Evolutionary conservation across 1,140 invertebrate species (phyloP).

Genomic region (Cydia fagiglandana): DNA sequence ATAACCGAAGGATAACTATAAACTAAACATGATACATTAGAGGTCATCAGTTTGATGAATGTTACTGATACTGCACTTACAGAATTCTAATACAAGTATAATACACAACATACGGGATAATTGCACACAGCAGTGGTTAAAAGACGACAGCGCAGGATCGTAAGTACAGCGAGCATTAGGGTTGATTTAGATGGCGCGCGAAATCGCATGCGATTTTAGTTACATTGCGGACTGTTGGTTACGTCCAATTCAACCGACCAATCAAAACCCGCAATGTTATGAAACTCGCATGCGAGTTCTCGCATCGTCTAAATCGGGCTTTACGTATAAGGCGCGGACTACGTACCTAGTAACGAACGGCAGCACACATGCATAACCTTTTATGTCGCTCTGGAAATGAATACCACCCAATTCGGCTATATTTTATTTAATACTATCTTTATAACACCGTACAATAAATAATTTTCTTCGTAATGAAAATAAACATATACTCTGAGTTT

Average conservation of each 20-base stretch:
- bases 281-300: too few relatives aligned
- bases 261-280: too few relatives aligned
- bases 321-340: slow-evolving; percentile 38
- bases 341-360: background rate
- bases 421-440: slow-evolving; percentile 56
- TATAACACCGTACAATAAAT: slow-evolving; percentile 59
- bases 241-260: too few relatives aligned
- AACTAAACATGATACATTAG: slow-evolving; percentile 76
- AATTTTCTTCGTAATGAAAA: slow-evolving; percentile 63
- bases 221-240: too few relatives aligned
- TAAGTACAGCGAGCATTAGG: slow-evolving; percentile 62
- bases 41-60: slow-evolving; percentile 66
- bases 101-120: slow-evolving; percentile 68
- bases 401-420: slow-evolving; percentile 47
- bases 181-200: too few relatives aligned
- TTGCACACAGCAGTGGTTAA: slow-evolving; percentile 68
- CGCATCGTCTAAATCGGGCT: too few relatives aligned
- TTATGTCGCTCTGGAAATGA: slow-evolving; percentile 47
- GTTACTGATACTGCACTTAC: slow-evolving; percentile 60
- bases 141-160: slow-evolving; percentile 55
- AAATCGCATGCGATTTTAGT: too few relatives aligned
- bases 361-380: background rate
- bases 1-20: slow-evolving; percentile 77
- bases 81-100: slow-evolving; percentile 71
- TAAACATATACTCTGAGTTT: slow-evolving; percentile 62